phyloP scores from a whole-genome alignment of 2,888 invertebrate species.

The Nymphalis polychloros region DNA sequence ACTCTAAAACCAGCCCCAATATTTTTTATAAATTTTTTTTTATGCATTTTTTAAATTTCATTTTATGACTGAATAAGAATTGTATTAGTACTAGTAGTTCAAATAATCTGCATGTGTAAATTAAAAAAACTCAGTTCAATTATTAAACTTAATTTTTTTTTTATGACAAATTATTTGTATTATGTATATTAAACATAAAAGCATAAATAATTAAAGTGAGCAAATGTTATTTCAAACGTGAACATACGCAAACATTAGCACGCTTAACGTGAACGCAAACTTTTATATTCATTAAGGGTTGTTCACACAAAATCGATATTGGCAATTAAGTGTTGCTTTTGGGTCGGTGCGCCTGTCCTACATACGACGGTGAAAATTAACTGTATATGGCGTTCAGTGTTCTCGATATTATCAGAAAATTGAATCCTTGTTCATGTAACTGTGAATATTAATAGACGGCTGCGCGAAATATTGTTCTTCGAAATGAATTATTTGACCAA shows the following conservation, averaged over 20 bases:
- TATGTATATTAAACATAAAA: no score
- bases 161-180: no score
- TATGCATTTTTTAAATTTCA: no score
- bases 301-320: constrained; percentile 62
- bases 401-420: constrained; percentile 24
- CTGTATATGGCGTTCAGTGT: constrained; percentile 16
- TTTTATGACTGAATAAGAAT: no score
- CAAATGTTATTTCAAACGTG: no score
- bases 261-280: not conserved
- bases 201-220: no score
- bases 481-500: not conserved
- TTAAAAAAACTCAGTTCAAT: no score
- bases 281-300: constrained; percentile 13
- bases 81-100: no score
- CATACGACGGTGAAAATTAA: constrained; percentile 41
- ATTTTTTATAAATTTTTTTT: no score
- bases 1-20: not conserved
- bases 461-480: not conserved
- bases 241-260: not conserved
- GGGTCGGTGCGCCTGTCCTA: constrained; percentile 59
- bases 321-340: constrained; percentile 49
- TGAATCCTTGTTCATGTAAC: constrained; percentile 14
- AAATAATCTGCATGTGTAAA: no score
- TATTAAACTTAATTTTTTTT: no score
- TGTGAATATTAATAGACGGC: not conserved